Conservation (phyloP, 2,888 invertebrate species). For the Dastarcus helophoroides region DNA sequence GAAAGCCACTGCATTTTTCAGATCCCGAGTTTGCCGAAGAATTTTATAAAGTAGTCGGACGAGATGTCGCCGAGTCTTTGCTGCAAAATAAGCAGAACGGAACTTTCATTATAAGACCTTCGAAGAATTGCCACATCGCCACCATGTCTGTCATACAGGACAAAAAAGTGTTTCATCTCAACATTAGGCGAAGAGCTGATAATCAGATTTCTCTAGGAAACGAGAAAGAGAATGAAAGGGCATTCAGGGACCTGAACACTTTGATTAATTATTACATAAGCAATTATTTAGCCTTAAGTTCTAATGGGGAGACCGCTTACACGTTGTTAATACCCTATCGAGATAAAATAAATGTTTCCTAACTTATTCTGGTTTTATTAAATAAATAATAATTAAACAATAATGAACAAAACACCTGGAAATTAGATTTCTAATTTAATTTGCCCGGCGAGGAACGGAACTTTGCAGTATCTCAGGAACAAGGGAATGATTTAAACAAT, state of each 20-base stretch:
- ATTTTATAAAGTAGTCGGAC: constrained; percentile 45
- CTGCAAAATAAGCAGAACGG: constrained; percentile 47
- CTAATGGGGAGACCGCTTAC: constrained; percentile 40
- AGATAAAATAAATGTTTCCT: constrained; percentile 11
- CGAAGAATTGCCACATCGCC: constrained; percentile 38
- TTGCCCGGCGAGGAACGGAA: no score
- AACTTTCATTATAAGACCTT: constrained; percentile 46
- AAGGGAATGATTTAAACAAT: no score
- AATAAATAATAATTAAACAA: no score
- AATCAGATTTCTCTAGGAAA: constrained; percentile 45
- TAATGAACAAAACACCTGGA: no score
- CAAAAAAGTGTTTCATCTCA: constrained; percentile 44
- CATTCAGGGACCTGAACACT: constrained; percentile 41
- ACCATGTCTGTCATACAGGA: constrained; percentile 45
- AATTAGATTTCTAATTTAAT: no score
- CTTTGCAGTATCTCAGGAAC: no score
- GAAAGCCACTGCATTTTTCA: no score
- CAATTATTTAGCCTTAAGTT: constrained; percentile 42
- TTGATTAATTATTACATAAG: constrained; percentile 46
- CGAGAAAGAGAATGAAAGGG: constrained; percentile 42
- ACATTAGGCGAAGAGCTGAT: constrained; percentile 42
- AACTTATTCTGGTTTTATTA: neutral
- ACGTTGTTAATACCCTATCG: constrained; percentile 40
- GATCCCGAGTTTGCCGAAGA: constrained; percentile 35
- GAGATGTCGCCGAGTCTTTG: constrained; percentile 42